A percentile compares a stretch with the other conserved stretches of the same genome.
phyloP scores from a whole-genome alignment of 1,140 invertebrate species.

The Copidosoma floridanum region DNA sequence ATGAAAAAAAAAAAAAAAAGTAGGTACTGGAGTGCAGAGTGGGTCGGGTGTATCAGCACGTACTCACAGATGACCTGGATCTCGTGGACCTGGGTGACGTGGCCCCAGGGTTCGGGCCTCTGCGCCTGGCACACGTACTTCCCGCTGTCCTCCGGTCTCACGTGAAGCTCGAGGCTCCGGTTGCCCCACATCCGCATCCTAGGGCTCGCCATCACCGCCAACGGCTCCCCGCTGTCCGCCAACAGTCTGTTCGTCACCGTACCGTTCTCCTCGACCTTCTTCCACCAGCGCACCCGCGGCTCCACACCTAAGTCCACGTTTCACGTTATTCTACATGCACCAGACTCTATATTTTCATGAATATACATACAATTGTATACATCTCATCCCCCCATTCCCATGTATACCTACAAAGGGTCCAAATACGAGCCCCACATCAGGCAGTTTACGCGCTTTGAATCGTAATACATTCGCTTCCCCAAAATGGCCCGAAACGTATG shows the following conservation, averaged over 20 bases:
- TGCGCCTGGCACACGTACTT: conserved; percentile 71
- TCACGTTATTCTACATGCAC: too few relatives aligned
- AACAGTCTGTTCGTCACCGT: conserved; percentile 53
- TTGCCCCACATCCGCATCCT: conserved; percentile 66
- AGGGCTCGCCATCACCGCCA: conserved; percentile 19
- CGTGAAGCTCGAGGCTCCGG: conserved; percentile 67
- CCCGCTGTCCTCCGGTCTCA: conserved; percentile 66
- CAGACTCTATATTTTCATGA: too few relatives aligned
- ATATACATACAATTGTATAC: too few relatives aligned
- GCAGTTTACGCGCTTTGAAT: too few relatives aligned
- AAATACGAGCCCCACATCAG: too few relatives aligned
- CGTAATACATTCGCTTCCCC: too few relatives aligned
- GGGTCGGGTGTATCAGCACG: not conserved
- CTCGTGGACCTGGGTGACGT: conserved; percentile 67
- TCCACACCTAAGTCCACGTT: conserved; percentile 27
- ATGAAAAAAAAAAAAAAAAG: not conserved
- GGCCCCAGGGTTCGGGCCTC: conserved; percentile 61
- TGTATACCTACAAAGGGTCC: too few relatives aligned
- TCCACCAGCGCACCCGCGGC: conserved; percentile 61
- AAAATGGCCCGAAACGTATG: too few relatives aligned
- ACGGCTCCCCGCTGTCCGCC: conserved; percentile 62
- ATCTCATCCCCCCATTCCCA: too few relatives aligned
- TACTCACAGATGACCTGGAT: conserved; percentile 76
- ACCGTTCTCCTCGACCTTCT: conserved; percentile 47
- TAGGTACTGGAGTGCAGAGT: conserved; percentile 3